Evolutionary conservation across 2,113 vertebrate genomes (phyloP).

Genomic region (Oxyruncus cristatus): DNA sequence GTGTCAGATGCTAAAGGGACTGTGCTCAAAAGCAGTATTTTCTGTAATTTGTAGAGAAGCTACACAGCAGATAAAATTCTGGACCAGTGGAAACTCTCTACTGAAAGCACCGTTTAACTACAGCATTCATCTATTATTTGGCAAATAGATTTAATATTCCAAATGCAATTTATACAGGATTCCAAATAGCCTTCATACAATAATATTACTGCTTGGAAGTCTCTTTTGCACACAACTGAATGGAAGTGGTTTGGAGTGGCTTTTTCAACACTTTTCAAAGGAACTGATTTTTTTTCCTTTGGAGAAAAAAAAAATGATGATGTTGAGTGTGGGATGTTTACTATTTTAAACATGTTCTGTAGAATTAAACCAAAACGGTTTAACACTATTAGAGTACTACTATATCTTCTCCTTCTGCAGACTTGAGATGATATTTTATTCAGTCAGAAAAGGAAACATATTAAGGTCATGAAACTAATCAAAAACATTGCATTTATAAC

Average conservation of each 20-base stretch:
- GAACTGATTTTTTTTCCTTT: neutral
- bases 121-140: neutral
- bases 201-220: neutral
- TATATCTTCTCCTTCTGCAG: neutral
- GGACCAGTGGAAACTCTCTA: neutral
- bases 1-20: neutral
- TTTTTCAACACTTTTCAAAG: neutral
- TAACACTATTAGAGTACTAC: neutral
- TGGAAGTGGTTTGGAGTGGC: neutral
- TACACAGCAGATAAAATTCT: neutral
- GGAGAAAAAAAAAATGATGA: neutral
- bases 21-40: neutral
- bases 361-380: neutral
- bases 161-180: neutral
- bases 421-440: neutral
- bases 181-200: neutral
- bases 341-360: neutral
- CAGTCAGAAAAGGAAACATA: neutral
- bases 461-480: neutral
- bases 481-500: neutral
- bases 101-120: neutral
- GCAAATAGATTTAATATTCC: neutral
- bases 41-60: neutral
- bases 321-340: neutral
- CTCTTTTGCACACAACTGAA: neutral